These are phyloP conservation scores for Trichoplusia ni DNA, from an alignment of 1,140 invertebrate species.

Conservation along the genomic window DNA sequence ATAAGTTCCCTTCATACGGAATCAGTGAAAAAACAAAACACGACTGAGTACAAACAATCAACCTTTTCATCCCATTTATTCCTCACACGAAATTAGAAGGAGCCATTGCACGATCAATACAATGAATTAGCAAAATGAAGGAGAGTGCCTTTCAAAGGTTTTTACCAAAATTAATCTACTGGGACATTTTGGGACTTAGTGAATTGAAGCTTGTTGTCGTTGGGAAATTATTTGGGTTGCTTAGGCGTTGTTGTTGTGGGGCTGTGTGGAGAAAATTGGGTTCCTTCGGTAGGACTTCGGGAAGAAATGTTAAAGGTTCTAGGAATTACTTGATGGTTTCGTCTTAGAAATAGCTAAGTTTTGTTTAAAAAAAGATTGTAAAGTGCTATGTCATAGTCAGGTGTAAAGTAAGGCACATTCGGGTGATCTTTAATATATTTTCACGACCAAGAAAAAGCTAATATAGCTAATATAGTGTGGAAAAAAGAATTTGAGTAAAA, in stretches of 20 bases:
- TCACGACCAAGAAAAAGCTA: too few species aligned
- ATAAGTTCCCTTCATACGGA: background rate
- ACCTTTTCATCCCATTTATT: conserved; percentile 12
- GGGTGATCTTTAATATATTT: too few species aligned
- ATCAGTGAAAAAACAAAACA: background rate
- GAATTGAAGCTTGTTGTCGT: conserved; percentile 14
- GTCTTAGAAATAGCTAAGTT: background rate
- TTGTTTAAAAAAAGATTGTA: too few species aligned
- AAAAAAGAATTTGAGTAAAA: too few species aligned
- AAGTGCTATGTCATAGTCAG: too few species aligned
- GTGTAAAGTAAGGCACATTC: too few species aligned
- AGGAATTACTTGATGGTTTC: too few species aligned
- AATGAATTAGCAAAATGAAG: conserved; percentile 22
- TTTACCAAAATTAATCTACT: conserved; percentile 24
- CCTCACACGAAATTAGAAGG: conserved; percentile 15
- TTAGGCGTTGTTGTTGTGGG: too few species aligned
- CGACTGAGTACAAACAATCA: background rate
- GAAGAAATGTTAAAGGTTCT: too few species aligned
- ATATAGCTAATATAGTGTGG: too few species aligned
- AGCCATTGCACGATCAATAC: conserved; percentile 9
- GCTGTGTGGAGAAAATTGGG: too few species aligned
- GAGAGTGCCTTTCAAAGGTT: background rate
- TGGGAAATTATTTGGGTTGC: conserved; percentile 1
- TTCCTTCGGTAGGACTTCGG: too few species aligned
- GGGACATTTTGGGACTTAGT: conserved; percentile 4